These are phyloP conservation scores for Microplitis demolitor DNA, from an alignment of 1,140 invertebrate genomes.

Conservation along the genomic window DNA sequence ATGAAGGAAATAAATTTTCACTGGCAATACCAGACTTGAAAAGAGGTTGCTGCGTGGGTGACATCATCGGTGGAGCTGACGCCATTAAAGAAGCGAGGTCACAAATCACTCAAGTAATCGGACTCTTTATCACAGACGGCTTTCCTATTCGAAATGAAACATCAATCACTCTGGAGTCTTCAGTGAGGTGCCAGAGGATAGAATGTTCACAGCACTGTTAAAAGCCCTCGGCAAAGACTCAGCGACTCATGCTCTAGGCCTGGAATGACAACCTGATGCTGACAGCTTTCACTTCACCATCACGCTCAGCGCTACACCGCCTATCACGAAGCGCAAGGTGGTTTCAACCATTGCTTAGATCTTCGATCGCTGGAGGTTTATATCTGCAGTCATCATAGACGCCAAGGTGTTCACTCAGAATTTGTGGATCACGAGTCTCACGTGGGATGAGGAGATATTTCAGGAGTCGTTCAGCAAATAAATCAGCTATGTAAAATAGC, in stretches of 20 bases:
- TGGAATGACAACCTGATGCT: not conserved
- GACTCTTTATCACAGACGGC: constrained; percentile 15
- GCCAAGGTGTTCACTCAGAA: constrained; percentile 43
- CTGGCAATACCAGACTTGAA: not conserved
- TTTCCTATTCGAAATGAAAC: constrained; percentile 17
- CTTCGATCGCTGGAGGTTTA: no score
- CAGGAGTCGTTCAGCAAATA: constrained; percentile 8
- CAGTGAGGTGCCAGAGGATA: no score
- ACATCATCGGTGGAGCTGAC: not conserved
- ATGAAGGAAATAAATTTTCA: constrained; percentile 33
- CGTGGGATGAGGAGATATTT: constrained; percentile 43
- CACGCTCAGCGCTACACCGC: not conserved
- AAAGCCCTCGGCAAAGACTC: no score
- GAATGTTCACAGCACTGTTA: no score
- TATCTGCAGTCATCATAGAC: not conserved
- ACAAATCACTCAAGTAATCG: not conserved
- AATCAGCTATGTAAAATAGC: not conserved
- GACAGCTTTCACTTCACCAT: not conserved
- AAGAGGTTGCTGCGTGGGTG: not conserved
- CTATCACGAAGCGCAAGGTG: constrained; percentile 11
- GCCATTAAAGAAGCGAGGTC: not conserved
- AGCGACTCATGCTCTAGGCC: not conserved
- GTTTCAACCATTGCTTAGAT: no score
- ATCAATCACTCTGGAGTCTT: not conserved
- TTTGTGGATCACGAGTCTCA: constrained; percentile 33